phyloP scores from a whole-genome alignment of 2,888 invertebrate genomes.

The Myopa testacea region DNA sequence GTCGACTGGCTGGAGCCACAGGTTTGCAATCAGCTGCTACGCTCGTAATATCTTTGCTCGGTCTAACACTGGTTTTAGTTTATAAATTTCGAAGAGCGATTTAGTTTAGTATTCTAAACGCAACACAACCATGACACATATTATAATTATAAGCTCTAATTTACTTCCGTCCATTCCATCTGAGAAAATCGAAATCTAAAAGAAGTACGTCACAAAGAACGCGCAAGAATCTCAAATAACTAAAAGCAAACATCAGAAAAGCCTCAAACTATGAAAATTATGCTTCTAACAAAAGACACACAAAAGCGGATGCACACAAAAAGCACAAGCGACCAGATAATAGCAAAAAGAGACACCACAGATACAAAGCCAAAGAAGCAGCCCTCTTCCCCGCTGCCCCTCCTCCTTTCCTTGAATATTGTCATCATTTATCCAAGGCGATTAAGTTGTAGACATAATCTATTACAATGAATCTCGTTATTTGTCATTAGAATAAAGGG shows the following conservation, averaged over 20 bases:
- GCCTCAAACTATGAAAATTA: background rate
- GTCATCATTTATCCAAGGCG: constrained; percentile 67
- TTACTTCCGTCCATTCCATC: constrained; percentile 18
- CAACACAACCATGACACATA: background rate
- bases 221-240: constrained; percentile 49
- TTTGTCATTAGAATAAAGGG: constrained; percentile 62
- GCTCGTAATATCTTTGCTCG: constrained; percentile 59
- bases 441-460: constrained; percentile 69
- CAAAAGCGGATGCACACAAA: constrained; percentile 45
- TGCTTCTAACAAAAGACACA: constrained; percentile 32
- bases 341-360: constrained; percentile 31
- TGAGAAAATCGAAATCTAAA: constrained; percentile 22
- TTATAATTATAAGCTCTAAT: constrained; percentile 17
- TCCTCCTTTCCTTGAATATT: constrained; percentile 51
- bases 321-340: constrained; percentile 33
- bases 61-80: constrained; percentile 58
- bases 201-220: constrained; percentile 14
- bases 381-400: constrained; percentile 28
- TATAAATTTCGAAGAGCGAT: constrained; percentile 62
- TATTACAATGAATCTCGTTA: constrained; percentile 68
- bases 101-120: constrained; percentile 9
- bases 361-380: constrained; percentile 41
- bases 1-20: constrained; percentile 87
- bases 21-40: constrained; percentile 72
- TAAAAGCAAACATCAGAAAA: constrained; percentile 36